phyloP scores from a whole-genome alignment of 1,140 invertebrate genomes.

The Lordiphosa mommai region DNA sequence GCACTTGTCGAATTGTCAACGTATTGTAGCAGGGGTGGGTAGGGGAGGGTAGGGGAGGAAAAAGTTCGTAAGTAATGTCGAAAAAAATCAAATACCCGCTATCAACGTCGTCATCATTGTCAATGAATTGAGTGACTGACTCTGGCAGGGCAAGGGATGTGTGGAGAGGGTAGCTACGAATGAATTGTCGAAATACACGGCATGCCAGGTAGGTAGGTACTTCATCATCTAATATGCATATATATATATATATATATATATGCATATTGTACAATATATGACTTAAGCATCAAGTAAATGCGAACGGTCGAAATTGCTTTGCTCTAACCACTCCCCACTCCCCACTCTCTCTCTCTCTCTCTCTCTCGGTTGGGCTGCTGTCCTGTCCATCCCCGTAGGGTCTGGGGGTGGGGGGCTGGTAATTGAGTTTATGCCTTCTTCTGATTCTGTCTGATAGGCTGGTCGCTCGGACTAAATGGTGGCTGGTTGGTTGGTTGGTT shows the following conservation, averaged over 20 bases:
- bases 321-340: too few relatives aligned
- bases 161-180: conserved; percentile 10
- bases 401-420: not conserved
- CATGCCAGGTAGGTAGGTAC: conserved; percentile 22
- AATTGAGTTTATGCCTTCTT: conserved; percentile 1
- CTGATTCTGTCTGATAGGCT: conserved; percentile 54
- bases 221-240: conserved; percentile 7
- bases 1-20: conserved; percentile 77
- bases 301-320: too few relatives aligned
- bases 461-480: conserved; percentile 65
- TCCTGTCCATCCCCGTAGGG: not conserved
- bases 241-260: conserved; percentile 8
- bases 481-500: conserved; percentile 17
- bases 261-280: conserved; percentile 14
- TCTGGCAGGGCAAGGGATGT: conserved; percentile 7
- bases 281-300: not conserved
- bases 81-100: conserved; percentile 57
- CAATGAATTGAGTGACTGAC: conserved; percentile 71
- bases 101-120: conserved; percentile 68
- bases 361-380: not conserved
- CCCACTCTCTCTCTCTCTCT: too few relatives aligned
- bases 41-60: not conserved
- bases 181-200: conserved; percentile 70
- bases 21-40: conserved; percentile 12
- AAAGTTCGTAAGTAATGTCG: conserved; percentile 17